Conservation (phyloP, 2,888 invertebrate species). For the Heliconius hortense region DNA sequence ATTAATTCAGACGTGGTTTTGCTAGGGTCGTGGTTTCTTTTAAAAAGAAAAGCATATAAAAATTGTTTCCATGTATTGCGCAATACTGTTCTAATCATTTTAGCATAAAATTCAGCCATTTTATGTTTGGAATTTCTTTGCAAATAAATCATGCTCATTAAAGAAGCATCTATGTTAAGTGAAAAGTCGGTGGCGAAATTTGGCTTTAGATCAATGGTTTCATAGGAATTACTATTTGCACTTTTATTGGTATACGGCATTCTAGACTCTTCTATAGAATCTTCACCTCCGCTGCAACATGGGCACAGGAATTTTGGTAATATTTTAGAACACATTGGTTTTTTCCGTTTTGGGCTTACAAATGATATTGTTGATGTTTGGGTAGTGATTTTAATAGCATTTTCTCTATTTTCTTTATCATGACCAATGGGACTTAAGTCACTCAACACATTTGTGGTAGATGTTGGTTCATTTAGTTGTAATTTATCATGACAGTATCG, state of each 20-base stretch:
- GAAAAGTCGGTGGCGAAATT: conserved; percentile 44
- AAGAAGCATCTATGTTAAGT: conserved; percentile 59
- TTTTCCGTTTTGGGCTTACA: conserved; percentile 38
- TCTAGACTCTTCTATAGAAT: conserved; percentile 45
- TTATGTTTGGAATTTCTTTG: conserved; percentile 52
- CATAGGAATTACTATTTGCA: conserved; percentile 55
- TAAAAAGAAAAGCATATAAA: conserved; percentile 34
- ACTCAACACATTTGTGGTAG: conserved; percentile 13
- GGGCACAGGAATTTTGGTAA: conserved; percentile 61
- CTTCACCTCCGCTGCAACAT: conserved; percentile 61
- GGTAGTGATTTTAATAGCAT: conserved; percentile 39
- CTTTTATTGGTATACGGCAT: conserved; percentile 45
- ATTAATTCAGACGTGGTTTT: conserved; percentile 1
- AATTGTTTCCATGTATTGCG: conserved; percentile 59
- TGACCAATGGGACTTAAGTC: background rate
- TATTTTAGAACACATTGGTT: conserved; percentile 47
- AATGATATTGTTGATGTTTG: conserved; percentile 52
- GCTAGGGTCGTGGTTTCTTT: conserved; percentile 2
- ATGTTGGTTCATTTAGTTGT: conserved; percentile 20
- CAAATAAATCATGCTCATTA: conserved; percentile 61
- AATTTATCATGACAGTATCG: conserved; percentile 15
- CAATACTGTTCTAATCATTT: conserved; percentile 52
- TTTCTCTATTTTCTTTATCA: background rate
- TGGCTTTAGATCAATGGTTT: conserved; percentile 58
- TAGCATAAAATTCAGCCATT: conserved; percentile 51